Base-by-base conservation (phyloP, 37 sponge, comb jelly and placozoan species). In the Theonella swinhoei region DNA sequence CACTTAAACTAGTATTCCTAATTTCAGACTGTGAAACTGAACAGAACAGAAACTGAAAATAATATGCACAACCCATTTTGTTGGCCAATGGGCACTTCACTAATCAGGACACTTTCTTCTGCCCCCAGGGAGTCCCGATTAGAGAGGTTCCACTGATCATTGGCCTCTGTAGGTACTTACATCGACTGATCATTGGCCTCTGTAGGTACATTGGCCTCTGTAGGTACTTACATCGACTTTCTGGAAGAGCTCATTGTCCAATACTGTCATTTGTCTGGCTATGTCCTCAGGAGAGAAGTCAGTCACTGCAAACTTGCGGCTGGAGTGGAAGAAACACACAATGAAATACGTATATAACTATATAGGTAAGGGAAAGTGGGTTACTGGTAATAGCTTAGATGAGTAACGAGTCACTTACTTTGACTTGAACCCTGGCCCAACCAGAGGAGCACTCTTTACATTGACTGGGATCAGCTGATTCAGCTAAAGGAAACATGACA, bases 201-300 rank as follows among this genome's bases (percentile, higher is more conserved):
- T n/a, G n/a, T n/a, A n/a, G n/a, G n/a, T n/a, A n/a, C n/a, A n/a
- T n/a, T n/a, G n/a, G n/a, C n/a, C n/a, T n/a, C n/a, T n/a, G n/a
- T n/a, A 66, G 67, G 4, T 30, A n/a, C 88, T 77, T 39, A 95
- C 94, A 73, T 95, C 96, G 29, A 95, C 80, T 70, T 89, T 89
- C 70, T 95, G 84, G 77, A 92, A 95, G 40, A 80, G 70, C 32
- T 89, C 87, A 75, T 82, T 83, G 78, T 95, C 96, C 26, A 95
- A 79, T 20, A 95, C 68, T 2, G 96, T 92, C 93, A 95, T 89
- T 59, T 95, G 96, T 47, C 80, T 35, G 22, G 96, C 96, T 14
- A 95, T 30, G 20, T 80, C 80, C 1, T 87, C 85, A 23, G 94
- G 70, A 0, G 33, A 37, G 70, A 87, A 90, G 31, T 94, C 94